Evolutionary conservation across 1,140 invertebrate genomes (phyloP).

Genomic region (Chionoecetes opilio): DNA sequence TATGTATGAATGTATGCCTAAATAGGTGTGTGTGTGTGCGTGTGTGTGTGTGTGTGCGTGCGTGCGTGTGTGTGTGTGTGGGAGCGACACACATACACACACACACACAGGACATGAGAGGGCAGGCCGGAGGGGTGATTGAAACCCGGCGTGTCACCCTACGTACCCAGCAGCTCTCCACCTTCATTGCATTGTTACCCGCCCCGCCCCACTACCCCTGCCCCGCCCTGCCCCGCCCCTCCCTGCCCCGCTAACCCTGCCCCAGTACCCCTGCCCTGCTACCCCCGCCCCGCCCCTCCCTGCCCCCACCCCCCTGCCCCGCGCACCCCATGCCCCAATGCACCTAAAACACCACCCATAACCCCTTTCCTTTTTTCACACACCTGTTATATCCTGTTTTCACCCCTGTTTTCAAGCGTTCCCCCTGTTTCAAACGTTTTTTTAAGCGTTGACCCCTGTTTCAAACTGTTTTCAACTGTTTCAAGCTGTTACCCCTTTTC

Average conservation of each 20-base stretch:
- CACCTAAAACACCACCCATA: no score
- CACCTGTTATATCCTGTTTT: no score
- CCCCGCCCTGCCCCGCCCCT: no score
- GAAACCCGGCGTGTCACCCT: background rate
- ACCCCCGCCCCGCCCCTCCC: background rate
- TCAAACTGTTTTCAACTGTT: background rate
- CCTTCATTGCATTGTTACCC: slow-evolving; percentile 11
- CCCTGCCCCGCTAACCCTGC: no score
- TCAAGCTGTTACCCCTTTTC: background rate
- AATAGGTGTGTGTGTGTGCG: background rate
- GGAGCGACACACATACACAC: no score
- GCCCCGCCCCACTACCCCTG: background rate
- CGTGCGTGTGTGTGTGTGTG: no score
- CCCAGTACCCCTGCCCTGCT: background rate
- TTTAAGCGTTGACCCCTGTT: background rate
- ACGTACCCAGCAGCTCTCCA: background rate
- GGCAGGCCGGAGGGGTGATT: background rate
- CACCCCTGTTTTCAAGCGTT: no score
- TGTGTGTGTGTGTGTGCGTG: background rate
- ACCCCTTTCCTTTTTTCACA: background rate
- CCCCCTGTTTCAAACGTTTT: no score
- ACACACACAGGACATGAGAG: no score
- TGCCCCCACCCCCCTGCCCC: background rate
- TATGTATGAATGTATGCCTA: background rate
- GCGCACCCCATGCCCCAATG: no score